Conservation (phyloP, 1,140 invertebrate genomes). For the Bathynomus jamesi region DNA sequence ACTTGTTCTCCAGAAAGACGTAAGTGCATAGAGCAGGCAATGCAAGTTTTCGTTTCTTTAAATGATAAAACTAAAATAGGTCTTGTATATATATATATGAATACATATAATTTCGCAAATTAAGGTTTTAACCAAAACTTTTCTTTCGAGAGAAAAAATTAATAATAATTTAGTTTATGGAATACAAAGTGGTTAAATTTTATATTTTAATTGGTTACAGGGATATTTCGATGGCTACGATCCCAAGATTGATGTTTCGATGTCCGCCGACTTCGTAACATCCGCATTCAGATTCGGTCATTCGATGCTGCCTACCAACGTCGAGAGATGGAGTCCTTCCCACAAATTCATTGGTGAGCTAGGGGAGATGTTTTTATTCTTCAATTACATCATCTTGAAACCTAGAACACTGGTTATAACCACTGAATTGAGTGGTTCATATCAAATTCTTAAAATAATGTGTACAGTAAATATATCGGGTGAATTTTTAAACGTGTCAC, state of each 20-base stretch:
- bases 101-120: neutral
- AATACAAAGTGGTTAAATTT: neutral
- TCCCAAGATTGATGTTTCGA: conserved; percentile 44
- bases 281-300: conserved; percentile 51
- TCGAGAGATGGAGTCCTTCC: conserved; percentile 68
- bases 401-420: neutral
- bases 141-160: neutral
- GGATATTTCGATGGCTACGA: conserved; percentile 79
- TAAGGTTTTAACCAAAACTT: neutral
- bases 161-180: neutral
- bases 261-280: conserved; percentile 44
- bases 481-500: too few species aligned
- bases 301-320: conserved; percentile 47
- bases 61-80: neutral
- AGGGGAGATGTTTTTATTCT: neutral
- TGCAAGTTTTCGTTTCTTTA: neutral
- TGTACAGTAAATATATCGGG: too few species aligned
- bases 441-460: neutral
- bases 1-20: conserved; percentile 62
- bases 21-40: conserved; percentile 4
- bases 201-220: conserved; percentile 32
- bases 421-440: neutral
- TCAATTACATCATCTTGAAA: neutral
- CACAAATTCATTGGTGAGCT: conserved; percentile 64
- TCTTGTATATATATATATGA: too few species aligned